Base-by-base conservation (phyloP, 2,888 invertebrate genomes). In the Orthosia gothica region DNA sequence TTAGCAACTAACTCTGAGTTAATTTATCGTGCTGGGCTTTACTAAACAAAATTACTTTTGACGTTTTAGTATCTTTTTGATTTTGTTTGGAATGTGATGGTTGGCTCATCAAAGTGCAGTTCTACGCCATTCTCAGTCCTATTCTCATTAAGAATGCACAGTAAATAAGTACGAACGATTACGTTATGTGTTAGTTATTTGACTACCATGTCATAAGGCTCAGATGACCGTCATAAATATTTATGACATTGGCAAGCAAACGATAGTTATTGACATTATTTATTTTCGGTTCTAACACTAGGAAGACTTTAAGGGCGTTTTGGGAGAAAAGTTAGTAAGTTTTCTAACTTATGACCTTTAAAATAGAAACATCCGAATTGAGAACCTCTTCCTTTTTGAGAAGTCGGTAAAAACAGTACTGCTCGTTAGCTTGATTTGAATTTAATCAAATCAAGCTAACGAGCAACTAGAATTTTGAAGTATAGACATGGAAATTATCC, bases 191-290 rank as follows among this genome's bases (percentile, higher is more conserved):
- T 32, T 54, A 69, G 61, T 47, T 72, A 62, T 81, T 80, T 72
- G 40, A 69, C 65, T 66, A 68, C 65, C 45, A 61, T 61, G 70
- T 23, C 50, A 63, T 58, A 81, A 64, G 49, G n/a, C 45, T 57
- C 23, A 47, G 54, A 65, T 65, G 61, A 32, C 40, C 54, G 49
- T 68, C 59, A 58, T 61, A 68, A 80, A 77, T 81, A 74, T 77
- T 77, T 81, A 77, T 81, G 81, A 57, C 47, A 47, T 52, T 50
- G 12, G 65, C 47, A 55, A 80, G 57, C 55, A 55, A 61, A 80
- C 59, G 50, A 23, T 52, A n/a, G 20, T n/a, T 63, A 59, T 45
- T 55, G 26, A 55, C n/a, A 47, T 61, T 20, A 76, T 13, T 72
- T 71, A 13, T 57, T n/a, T 16, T 16, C 16, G n/a, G 32, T 5